Conservation (phyloP, 2,113 vertebrate genomes). For the Oryzias melastigma region DNA sequence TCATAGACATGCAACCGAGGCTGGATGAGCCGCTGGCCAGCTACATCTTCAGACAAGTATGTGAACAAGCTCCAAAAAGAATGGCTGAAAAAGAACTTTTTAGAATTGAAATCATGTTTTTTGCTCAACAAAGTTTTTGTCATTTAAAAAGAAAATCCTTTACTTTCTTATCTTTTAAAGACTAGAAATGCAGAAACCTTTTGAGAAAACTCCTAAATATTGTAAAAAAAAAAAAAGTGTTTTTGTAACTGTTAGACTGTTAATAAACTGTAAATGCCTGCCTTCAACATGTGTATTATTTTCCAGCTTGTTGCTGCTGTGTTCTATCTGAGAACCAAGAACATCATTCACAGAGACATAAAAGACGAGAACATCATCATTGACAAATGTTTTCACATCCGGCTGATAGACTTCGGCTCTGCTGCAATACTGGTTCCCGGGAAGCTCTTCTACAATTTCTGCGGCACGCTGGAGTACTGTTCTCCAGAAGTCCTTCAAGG, state of each 20-base stretch:
- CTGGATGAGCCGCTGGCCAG: slow-evolving; percentile 90
- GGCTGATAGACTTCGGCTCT: slow-evolving; percentile 92
- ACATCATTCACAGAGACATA: slow-evolving; percentile 89
- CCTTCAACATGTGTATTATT: background rate
- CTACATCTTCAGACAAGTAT: slow-evolving; percentile 94
- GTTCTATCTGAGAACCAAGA: slow-evolving; percentile 81
- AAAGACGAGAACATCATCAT: slow-evolving; percentile 96
- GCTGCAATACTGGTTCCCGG: slow-evolving; percentile 83
- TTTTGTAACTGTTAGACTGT: too few relatives aligned
- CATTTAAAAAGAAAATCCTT: too few relatives aligned
- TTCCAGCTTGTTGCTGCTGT: slow-evolving; percentile 87
- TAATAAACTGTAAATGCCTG: too few relatives aligned
- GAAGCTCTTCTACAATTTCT: slow-evolving; percentile 89
- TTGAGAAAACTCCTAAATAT: too few relatives aligned
- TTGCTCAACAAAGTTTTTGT: too few relatives aligned
- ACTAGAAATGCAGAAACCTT: too few relatives aligned
- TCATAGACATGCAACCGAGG: slow-evolving; percentile 88
- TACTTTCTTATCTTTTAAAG: too few relatives aligned
- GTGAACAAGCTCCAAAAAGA: background rate
- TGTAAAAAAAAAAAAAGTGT: too few relatives aligned
- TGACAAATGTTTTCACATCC: slow-evolving; percentile 87
- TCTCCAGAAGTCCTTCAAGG: slow-evolving; percentile 93
- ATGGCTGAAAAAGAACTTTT: background rate
- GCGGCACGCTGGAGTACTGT: slow-evolving; percentile 93
- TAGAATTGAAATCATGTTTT: background rate